phyloP scores from a whole-genome alignment of 2,797 vertebrate genomes.

The Lacerta agilis region DNA sequence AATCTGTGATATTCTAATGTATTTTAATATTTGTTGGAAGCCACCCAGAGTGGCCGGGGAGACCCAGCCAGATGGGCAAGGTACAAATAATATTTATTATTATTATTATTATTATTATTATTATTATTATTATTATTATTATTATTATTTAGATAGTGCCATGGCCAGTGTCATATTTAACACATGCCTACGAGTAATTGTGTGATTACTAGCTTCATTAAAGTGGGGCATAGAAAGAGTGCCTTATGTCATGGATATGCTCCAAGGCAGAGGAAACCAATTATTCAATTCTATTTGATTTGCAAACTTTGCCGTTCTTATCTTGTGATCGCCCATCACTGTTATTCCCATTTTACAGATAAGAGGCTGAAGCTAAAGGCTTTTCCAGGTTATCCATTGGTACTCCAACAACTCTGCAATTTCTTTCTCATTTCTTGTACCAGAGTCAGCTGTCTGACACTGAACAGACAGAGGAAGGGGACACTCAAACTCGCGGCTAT shows the following conservation, averaged over 20 bases:
- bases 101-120: too few relatives aligned
- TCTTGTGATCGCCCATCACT: background rate
- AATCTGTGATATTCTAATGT: too few relatives aligned
- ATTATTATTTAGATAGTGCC: conserved; percentile 67
- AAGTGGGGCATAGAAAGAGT: conserved; percentile 52
- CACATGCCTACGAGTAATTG: conserved; percentile 72
- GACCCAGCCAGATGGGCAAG: too few relatives aligned
- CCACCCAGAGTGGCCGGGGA: too few relatives aligned
- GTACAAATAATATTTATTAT: too few relatives aligned
- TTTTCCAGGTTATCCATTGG: background rate
- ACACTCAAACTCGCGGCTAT: too few relatives aligned
- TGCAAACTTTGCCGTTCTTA: background rate
- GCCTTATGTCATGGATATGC: background rate
- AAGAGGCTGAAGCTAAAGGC: background rate
- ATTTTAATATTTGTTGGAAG: too few relatives aligned
- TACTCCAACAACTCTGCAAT: background rate
- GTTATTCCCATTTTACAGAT: background rate
- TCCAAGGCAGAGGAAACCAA: background rate
- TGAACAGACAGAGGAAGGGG: background rate
- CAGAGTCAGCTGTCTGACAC: too few relatives aligned
- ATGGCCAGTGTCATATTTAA: conserved; percentile 73
- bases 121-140: too few relatives aligned
- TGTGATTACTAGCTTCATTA: conserved; percentile 75
- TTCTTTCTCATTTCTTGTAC: background rate
- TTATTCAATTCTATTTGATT: background rate